Evolutionary conservation across 2,797 vertebrate genomes (phyloP).

Genomic region (Intellagama lesueurii): DNA sequence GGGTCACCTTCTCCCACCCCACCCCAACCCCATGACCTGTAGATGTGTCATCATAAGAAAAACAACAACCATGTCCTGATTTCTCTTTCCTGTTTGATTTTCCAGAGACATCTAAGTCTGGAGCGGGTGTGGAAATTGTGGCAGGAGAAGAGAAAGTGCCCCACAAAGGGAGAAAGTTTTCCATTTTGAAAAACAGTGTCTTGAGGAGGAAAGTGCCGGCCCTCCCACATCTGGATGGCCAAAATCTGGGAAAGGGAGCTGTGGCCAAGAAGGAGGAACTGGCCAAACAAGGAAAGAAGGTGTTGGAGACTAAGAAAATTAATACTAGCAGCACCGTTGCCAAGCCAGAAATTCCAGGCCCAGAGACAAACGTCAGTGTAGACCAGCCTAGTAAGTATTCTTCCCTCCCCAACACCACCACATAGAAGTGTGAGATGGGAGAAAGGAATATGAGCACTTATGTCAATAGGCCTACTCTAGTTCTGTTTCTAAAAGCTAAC

Average conservation of each 20-base stretch:
- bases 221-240: neutral
- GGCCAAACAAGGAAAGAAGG: neutral
- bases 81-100: neutral
- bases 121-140: neutral
- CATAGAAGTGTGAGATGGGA: neutral
- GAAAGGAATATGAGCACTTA: neutral
- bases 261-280: neutral
- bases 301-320: neutral
- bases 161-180: neutral
- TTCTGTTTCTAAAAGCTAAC: neutral
- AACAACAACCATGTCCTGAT: neutral
- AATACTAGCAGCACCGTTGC: neutral
- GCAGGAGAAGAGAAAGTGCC: neutral
- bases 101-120: neutral
- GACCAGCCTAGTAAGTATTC: neutral
- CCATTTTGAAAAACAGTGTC: conserved; percentile 24
- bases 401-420: neutral
- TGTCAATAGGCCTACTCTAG: neutral
- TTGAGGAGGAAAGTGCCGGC: conserved; percentile 20
- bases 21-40: no score
- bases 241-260: conserved; percentile 1
- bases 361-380: neutral
- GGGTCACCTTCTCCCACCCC: no score
- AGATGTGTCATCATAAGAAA: neutral
- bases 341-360: neutral